Percentiles rank a stretch among this genome's conserved stretches.
Evolutionary conservation across 2,888 invertebrate species (phyloP).

Genomic region (Drosophila mimica): DNA sequence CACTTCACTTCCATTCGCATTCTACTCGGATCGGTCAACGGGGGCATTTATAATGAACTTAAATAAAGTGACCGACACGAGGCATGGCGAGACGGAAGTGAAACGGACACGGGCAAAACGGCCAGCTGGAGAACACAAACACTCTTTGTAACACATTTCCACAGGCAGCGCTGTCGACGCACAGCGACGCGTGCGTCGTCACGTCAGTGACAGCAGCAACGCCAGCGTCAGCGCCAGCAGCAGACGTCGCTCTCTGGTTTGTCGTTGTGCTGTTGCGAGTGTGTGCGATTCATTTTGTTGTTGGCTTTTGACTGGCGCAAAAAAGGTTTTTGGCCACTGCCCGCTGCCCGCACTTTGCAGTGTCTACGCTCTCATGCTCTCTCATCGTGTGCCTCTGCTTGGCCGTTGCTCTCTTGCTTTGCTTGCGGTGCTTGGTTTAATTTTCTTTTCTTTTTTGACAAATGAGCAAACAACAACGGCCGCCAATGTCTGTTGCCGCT

Average conservation of each 20-base stretch:
- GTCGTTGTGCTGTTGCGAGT: not conserved
- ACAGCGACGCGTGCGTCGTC: conserved; percentile 22
- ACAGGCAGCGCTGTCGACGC: conserved; percentile 6
- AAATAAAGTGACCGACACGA: conserved; percentile 37
- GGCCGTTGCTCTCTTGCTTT: conserved; percentile 48
- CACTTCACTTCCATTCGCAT: conserved; percentile 16
- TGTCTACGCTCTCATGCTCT: conserved; percentile 5
- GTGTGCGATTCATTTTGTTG: conserved; percentile 38
- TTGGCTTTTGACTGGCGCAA: conserved; percentile 28
- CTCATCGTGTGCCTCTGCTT: conserved; percentile 19
- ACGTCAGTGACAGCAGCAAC: conserved; percentile 28
- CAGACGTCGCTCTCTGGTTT: conserved; percentile 27
- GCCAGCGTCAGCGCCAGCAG: conserved; percentile 1
- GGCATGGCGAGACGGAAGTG: conserved; percentile 4
- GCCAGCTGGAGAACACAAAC: conserved; percentile 39
- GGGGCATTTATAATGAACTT: conserved; percentile 56
- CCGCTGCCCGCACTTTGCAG: conserved; percentile 6
- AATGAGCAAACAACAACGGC: conserved; percentile 70
- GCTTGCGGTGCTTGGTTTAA: conserved; percentile 5
- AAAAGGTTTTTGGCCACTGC: conserved; percentile 40
- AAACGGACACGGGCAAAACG: conserved; percentile 2
- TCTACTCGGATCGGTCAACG: conserved; percentile 34
- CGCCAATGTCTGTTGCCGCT: conserved; percentile 62
- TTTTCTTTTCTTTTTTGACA: conserved; percentile 51
- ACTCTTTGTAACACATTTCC: conserved; percentile 47